Evolutionary conservation across 2,888 invertebrate species (phyloP).

Genomic region (Ramazzottius varieornatus): DNA sequence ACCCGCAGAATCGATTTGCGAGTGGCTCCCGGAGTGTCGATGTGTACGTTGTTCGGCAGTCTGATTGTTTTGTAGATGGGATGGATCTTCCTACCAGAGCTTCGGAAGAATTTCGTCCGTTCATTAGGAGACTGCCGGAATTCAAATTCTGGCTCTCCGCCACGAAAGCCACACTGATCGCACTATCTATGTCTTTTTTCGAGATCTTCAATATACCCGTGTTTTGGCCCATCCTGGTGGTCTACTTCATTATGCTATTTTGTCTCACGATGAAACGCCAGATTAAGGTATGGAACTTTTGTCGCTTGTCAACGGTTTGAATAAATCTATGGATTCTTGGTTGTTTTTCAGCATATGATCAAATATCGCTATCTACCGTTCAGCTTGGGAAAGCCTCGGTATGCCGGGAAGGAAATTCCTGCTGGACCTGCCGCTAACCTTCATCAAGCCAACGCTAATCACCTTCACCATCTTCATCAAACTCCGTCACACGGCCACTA

Average conservation of each 20-base stretch:
- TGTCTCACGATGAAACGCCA: conserved; percentile 98
- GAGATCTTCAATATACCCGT: conserved; percentile 96
- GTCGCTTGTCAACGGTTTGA: neutral
- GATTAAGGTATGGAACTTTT: conserved; percentile 62
- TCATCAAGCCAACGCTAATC: too few species aligned
- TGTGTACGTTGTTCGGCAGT: neutral
- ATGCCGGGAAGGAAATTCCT: conserved; percentile 31
- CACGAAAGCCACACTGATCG: conserved; percentile 69
- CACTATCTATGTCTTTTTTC: conserved; percentile 73
- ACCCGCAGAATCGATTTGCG: too few species aligned
- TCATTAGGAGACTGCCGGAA: conserved; percentile 79
- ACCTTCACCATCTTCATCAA: too few species aligned
- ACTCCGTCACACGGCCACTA: too few species aligned
- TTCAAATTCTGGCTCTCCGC: conserved; percentile 98
- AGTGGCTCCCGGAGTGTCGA: neutral
- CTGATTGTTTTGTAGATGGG: conserved; percentile 33
- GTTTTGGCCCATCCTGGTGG: conserved; percentile 98
- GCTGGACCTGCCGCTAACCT: conserved; percentile 20
- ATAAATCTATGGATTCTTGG: conserved; percentile 4
- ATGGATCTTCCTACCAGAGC: conserved; percentile 78
- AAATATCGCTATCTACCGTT: conserved; percentile 96
- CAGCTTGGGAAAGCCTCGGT: conserved; percentile 86
- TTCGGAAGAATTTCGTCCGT: conserved; percentile 93
- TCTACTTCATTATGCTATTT: conserved; percentile 95
- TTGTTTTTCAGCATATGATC: conserved; percentile 71